These are phyloP conservation scores for Tragelaphus scriptus DNA, from an alignment of 2,113 vertebrate species.

Conservation along the genomic window DNA sequence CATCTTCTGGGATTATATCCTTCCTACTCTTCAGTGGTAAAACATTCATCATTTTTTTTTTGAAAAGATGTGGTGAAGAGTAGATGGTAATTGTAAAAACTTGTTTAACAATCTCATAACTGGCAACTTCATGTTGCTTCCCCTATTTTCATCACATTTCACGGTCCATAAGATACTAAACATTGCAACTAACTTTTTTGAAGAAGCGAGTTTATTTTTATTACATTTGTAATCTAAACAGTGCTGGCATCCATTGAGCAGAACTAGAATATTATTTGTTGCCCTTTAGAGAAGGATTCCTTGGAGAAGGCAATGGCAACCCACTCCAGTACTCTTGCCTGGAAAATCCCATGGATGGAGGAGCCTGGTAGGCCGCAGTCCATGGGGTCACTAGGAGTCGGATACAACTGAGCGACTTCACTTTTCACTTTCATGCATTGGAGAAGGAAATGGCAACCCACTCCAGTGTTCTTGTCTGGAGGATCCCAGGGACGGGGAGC, in stretches of 20 bases:
- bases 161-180: background rate
- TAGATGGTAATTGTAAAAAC: background rate
- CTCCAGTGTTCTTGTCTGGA: no score
- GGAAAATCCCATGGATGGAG: no score
- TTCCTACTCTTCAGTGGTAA: background rate
- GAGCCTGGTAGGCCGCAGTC: no score
- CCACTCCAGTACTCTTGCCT: no score
- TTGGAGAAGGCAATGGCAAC: background rate
- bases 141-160: background rate
- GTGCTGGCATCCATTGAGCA: background rate
- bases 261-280: background rate
- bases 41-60: background rate
- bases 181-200: background rate
- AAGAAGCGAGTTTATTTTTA: background rate
- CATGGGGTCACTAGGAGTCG: no score
- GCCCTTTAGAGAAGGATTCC: background rate
- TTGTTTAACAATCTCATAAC: background rate
- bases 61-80: background rate
- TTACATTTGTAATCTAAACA: background rate
- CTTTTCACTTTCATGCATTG: no score
- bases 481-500: no score
- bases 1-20: background rate
- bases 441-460: no score
- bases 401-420: no score
- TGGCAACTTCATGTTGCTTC: background rate